These are phyloP conservation scores for Hypena proboscidalis DNA, from an alignment of 2,888 invertebrate species.

Conservation along the genomic window DNA sequence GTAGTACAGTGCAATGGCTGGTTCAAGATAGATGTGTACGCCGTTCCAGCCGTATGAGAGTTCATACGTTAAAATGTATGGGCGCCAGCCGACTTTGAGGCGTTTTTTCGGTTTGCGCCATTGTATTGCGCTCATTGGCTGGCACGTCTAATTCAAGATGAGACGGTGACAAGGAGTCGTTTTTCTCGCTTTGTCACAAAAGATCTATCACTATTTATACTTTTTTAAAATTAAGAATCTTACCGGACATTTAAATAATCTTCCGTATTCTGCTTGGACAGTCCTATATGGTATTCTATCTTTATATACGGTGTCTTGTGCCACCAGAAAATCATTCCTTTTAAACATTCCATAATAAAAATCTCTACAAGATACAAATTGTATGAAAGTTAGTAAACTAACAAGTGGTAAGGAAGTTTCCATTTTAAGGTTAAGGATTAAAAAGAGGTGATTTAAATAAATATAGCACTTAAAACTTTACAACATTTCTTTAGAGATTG, in stretches of 20 bases:
- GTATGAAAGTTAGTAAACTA: constrained; percentile 26
- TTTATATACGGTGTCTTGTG: constrained; percentile 64
- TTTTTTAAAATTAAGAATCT: constrained; percentile 23
- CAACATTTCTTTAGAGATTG: constrained; percentile 7
- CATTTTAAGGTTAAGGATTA: too few relatives aligned
- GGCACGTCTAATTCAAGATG: too few relatives aligned
- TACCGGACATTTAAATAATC: constrained; percentile 66
- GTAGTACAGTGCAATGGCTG: too few relatives aligned
- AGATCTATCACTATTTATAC: background rate
- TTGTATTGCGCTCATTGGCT: too few relatives aligned
- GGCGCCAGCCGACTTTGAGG: constrained; percentile 60
- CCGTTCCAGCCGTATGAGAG: too few relatives aligned
- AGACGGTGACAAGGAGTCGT: too few relatives aligned
- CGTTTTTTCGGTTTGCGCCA: too few relatives aligned
- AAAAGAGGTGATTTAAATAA: constrained; percentile 1
- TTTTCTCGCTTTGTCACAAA: too few relatives aligned
- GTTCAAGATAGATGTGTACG: too few relatives aligned
- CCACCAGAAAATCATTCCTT: constrained; percentile 64
- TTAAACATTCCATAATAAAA: constrained; percentile 71
- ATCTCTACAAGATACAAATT: constrained; percentile 52
- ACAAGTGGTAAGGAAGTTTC: constrained; percentile 8
- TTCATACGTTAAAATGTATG: constrained; percentile 36
- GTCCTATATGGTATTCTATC: constrained; percentile 46
- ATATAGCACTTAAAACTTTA: background rate
- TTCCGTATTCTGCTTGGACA: constrained; percentile 63